Percentiles rank a stretch among this genome's conserved stretches.
phyloP scores from a whole-genome alignment of 2,888 invertebrate species.

The Aphidius colemani region DNA sequence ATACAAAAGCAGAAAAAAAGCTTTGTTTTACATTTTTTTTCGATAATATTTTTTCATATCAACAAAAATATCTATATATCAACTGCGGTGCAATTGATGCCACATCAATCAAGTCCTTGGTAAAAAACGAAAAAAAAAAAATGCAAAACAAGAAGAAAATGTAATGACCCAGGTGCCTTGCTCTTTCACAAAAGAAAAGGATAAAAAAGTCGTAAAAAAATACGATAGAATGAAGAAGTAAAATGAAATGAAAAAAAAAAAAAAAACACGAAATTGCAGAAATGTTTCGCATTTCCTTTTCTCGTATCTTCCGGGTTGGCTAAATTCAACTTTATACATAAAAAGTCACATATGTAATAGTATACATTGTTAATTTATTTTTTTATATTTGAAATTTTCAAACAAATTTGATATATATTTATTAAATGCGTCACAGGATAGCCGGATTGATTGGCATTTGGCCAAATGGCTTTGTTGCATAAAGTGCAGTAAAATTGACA shows the following conservation, averaged over 20 bases:
- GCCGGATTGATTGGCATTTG: conserved; percentile 16
- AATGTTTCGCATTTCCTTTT: conserved; percentile 3
- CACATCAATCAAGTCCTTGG: no score
- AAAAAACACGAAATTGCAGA: neutral
- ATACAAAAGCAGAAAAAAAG: no score
- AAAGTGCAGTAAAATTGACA: conserved; percentile 13
- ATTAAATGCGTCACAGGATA: conserved; percentile 6
- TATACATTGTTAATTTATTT: neutral
- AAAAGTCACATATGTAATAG: conserved; percentile 8
- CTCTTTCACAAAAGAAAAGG: no score
- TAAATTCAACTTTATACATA: no score
- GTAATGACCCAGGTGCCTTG: no score
- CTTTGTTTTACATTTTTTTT: no score
- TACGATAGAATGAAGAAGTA: neutral
- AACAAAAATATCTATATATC: no score
- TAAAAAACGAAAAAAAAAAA: no score
- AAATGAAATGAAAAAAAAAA: neutral
- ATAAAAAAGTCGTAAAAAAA: no score
- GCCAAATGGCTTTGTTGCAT: conserved; percentile 24
- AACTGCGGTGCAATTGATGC: no score
- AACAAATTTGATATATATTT: conserved; percentile 18
- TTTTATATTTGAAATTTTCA: conserved; percentile 12
- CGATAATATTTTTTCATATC: no score
- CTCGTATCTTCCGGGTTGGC: neutral
- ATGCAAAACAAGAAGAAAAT: no score